Base-by-base conservation (phyloP, 1,140 invertebrate species). In the Macrostomum lignano region DNA sequence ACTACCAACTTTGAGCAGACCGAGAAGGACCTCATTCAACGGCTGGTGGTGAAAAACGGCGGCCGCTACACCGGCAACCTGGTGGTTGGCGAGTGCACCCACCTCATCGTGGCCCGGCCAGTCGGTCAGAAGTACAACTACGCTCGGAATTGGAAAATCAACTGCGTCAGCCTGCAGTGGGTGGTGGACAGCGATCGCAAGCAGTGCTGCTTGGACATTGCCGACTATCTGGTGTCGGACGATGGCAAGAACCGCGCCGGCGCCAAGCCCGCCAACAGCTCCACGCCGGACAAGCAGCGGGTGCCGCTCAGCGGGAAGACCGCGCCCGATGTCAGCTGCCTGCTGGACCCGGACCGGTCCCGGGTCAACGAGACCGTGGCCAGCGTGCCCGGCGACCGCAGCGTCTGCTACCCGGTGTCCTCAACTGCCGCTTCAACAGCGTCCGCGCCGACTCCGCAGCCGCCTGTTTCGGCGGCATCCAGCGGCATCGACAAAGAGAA, bases 131-230 rank as follows among this genome's bases (percentile, higher is more conserved):
- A 28, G 19, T 28, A 15, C 26, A 17, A 28, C 3, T 28, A 17
- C 19, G 26, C 26, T 3, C 15, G 19, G 9, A 28, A 28, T 15
- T 28, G 26, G 26, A 28, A 28, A 28, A 28, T 28, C 9, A 3
- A 15, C 15, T 15, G 7, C 5, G 26, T 28, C 26, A 28, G 19
- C 19, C 19, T 7, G 3, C 3, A 28, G 19, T 28, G 26, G 26
- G 15, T 28, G 26, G 3, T 9, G 26, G 26, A 28, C 9, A 15
- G 14, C 19, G 26, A 15, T 3, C 15, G 26, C 15, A 28, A 28
- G 19, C 14, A 9, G 3, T 28, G 19, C 26, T 14, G 14, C 9
- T 28, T 14, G 7, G 26, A 28, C 19, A 17, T 15, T 15, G 4
- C 15, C 3, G 19, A 28, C 15, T 28, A 28, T 9, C 26, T 15